Percentiles rank a stretch among this genome's conserved stretches.
Evolutionary conservation across 2,113 vertebrate species (phyloP).

Genomic region (Oxyura jamaicensis): DNA sequence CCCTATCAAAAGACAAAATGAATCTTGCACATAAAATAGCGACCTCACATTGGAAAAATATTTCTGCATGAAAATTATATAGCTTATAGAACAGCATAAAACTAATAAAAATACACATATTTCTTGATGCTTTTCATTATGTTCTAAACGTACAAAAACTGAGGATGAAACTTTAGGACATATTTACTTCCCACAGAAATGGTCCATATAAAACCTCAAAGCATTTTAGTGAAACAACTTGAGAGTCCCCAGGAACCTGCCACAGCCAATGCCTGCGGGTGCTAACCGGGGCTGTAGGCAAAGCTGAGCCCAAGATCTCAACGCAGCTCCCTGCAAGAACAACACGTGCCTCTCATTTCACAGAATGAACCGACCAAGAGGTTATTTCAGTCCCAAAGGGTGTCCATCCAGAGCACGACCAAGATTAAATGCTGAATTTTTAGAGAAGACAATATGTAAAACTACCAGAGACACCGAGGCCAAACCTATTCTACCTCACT

Average conservation of each 20-base stretch:
- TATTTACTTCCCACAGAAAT: neutral
- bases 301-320: neutral
- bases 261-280: neutral
- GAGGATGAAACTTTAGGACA: neutral
- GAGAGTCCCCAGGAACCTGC: neutral
- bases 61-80: neutral
- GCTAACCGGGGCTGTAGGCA: rapidly evolving
- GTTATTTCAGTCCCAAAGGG: neutral
- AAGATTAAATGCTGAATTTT: neutral
- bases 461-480: neutral
- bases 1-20: neutral
- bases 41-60: rapidly evolving
- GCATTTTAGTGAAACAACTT: neutral
- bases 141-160: neutral
- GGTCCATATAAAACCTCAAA: neutral
- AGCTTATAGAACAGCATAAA: neutral
- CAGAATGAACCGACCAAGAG: neutral
- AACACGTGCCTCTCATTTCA: neutral
- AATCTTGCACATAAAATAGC: neutral
- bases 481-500: neutral
- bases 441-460: neutral
- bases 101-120: neutral
- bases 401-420: neutral
- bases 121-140: neutral
- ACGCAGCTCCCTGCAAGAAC: neutral